Percentiles rank a stretch among this genome's conserved stretches.
Evolutionary conservation across 1,140 invertebrate species (phyloP).

Genomic region (Listronotus oregonensis): DNA sequence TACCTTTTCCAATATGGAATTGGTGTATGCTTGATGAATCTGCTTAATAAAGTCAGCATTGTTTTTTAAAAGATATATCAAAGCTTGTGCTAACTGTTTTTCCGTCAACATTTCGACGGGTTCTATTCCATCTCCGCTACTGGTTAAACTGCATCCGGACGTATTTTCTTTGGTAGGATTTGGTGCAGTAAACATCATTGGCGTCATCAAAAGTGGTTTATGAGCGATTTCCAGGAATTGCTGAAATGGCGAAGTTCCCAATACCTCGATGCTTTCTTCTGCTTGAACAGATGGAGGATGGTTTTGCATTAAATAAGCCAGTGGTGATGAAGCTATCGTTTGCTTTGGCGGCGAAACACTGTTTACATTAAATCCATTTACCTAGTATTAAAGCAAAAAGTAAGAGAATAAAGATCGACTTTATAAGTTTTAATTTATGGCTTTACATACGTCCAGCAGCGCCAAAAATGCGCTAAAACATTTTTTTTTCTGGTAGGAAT

Average conservation of each 20-base stretch:
- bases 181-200: constrained; percentile 76
- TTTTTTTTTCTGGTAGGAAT: too few species aligned
- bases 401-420: too few species aligned
- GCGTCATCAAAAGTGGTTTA: constrained; percentile 78
- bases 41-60: constrained; percentile 85
- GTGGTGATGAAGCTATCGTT: constrained; percentile 49
- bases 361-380: constrained; percentile 9
- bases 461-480: too few species aligned
- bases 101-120: constrained; percentile 74
- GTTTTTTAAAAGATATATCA: constrained; percentile 84
- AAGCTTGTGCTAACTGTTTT: constrained; percentile 85
- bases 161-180: constrained; percentile 35
- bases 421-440: too few species aligned
- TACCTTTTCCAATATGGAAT: constrained; percentile 77
- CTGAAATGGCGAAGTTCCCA: constrained; percentile 56
- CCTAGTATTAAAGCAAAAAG: not conserved
- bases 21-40: constrained; percentile 87
- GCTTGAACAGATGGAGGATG: constrained; percentile 43
- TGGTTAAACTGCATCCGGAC: not conserved
- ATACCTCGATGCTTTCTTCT: constrained; percentile 50
- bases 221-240: constrained; percentile 60
- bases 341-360: constrained; percentile 44
- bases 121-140: constrained; percentile 36
- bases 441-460: too few species aligned
- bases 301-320: constrained; percentile 56